These are phyloP conservation scores for Chrysolina haemoptera DNA, from an alignment of 2,888 invertebrate species.

Conservation along the genomic window DNA sequence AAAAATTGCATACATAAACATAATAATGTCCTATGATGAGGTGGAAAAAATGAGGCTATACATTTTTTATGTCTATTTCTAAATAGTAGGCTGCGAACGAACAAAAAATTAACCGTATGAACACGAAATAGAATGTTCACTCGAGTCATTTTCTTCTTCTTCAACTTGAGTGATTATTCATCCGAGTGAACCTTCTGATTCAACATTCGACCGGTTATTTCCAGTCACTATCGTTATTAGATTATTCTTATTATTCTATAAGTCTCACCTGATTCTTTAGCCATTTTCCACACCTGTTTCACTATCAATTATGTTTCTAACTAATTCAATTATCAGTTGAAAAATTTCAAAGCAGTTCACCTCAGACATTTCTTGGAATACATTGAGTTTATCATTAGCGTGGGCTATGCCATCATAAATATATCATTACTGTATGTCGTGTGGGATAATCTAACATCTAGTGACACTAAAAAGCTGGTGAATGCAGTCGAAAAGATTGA, in stretches of 20 bases:
- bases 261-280: background rate
- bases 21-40: too few species aligned
- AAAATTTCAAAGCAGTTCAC: constrained; percentile 8
- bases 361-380: constrained; percentile 1
- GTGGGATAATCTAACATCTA: constrained; percentile 17
- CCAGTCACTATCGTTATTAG: too few species aligned
- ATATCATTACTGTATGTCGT: constrained; percentile 8
- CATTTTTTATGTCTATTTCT: too few species aligned
- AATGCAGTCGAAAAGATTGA: background rate
- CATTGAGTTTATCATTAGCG: constrained; percentile 11
- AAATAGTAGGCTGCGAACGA: too few species aligned
- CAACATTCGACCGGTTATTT: too few species aligned
- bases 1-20: too few species aligned
- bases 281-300: background rate
- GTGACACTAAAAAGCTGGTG: background rate
- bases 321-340: background rate
- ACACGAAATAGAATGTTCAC: too few species aligned
- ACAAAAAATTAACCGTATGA: too few species aligned
- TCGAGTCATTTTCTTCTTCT: too few species aligned
- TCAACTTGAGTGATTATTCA: too few species aligned
- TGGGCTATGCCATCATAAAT: constrained; percentile 2
- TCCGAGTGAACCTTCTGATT: too few species aligned
- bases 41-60: too few species aligned
- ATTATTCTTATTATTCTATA: background rate
- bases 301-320: background rate